A percentile compares a stretch with the other conserved stretches of the same genome.
Evolutionary conservation across 2,888 invertebrate genomes (phyloP).

Genomic region (Nasonovia ribisnigri): DNA sequence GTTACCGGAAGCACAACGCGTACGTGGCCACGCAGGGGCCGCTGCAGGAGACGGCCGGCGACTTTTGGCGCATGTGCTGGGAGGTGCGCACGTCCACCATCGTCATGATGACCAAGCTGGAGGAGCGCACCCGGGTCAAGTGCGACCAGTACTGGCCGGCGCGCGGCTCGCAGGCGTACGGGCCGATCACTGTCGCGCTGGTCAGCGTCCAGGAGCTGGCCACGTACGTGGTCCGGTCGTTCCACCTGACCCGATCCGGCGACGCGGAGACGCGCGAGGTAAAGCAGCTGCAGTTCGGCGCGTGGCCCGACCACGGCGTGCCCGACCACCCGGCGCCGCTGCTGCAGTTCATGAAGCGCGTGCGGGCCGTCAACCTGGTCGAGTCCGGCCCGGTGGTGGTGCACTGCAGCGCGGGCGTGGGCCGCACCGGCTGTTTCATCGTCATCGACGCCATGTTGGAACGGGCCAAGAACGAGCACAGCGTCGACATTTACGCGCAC

Average conservation of each 20-base stretch:
- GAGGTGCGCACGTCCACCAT: conserved; percentile 93
- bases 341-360: conserved; percentile 94
- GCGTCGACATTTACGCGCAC: conserved; percentile 98
- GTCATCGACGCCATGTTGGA: conserved; percentile 99
- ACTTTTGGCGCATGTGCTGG: conserved; percentile 99
- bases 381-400: conserved; percentile 67
- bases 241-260: conserved; percentile 83
- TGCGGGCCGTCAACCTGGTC: conserved; percentile 87
- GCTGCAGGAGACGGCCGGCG: conserved; percentile 95
- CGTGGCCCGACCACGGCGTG: conserved; percentile 99
- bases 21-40: conserved; percentile 99
- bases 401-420: conserved; percentile 81
- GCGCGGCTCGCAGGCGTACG: conserved; percentile 94
- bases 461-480: conserved; percentile 95
- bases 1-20: conserved; percentile 97
- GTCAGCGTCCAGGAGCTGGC: conserved; percentile 96
- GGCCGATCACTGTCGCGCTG: conserved; percentile 93
- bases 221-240: conserved; percentile 97
- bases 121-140: conserved; percentile 95
- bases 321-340: conserved; percentile 99
- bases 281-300: conserved; percentile 97
- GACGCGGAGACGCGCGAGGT: conserved; percentile 91
- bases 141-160: conserved; percentile 99
- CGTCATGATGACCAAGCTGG: conserved; percentile 99
- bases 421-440: conserved; percentile 96